Evolutionary conservation across 2,888 invertebrate species (phyloP).

Genomic region (Watsonalla cultraria): DNA sequence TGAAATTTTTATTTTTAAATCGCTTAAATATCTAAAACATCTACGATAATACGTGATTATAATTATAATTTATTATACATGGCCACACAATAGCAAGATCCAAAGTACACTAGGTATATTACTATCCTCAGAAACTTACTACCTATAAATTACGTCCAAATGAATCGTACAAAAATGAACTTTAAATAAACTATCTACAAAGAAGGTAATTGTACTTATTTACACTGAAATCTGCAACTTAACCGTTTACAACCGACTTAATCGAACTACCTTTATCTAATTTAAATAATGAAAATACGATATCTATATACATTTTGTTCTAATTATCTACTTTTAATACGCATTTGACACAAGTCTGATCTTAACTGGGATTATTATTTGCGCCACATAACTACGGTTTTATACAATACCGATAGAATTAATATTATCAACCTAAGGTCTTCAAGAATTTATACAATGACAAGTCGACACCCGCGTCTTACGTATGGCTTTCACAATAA

Average conservation of each 20-base stretch:
- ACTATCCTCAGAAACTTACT: constrained; percentile 38
- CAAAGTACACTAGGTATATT: constrained; percentile 25
- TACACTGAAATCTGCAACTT: constrained; percentile 32
- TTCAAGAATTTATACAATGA: constrained; percentile 22
- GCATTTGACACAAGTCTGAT: constrained; percentile 43
- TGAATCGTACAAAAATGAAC: constrained; percentile 20
- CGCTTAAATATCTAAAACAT: constrained; percentile 50
- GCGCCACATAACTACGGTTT: constrained; percentile 29
- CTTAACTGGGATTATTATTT: constrained; percentile 18
- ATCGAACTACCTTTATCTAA: background rate
- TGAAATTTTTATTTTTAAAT: constrained; percentile 56
- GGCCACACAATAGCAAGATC: constrained; percentile 62
- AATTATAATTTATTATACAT: constrained; percentile 56
- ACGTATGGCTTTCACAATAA: background rate
- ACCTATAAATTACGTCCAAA: constrained; percentile 22
- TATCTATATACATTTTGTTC: constrained; percentile 47
- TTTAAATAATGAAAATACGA: constrained; percentile 18
- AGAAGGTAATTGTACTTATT: constrained; percentile 40
- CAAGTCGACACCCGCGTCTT: constrained; percentile 21
- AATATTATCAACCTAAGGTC: constrained; percentile 5
- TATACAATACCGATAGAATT: constrained; percentile 19
- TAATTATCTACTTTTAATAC: constrained; percentile 51
- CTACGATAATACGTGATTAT: constrained; percentile 44
- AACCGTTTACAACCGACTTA: constrained; percentile 2
- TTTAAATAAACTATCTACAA: constrained; percentile 49